A percentile compares a stretch with the other conserved stretches of the same genome.
phyloP scores from a whole-genome alignment of 2,888 invertebrate species.

The Hydrotaea cyrtoneurina region DNA sequence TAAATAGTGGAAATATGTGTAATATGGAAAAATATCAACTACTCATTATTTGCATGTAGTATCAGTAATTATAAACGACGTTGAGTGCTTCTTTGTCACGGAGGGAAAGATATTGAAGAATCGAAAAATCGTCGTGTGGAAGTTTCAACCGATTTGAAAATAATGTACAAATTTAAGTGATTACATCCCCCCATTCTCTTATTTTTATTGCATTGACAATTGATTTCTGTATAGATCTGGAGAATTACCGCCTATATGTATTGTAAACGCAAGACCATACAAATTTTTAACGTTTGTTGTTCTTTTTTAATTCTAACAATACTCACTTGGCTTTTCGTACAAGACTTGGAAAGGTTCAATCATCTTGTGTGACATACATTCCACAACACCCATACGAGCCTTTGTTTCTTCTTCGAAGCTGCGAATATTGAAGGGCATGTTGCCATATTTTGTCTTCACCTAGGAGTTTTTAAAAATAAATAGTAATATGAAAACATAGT shows the following conservation, averaged over 20 bases:
- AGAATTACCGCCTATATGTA: slow-evolving; percentile 77
- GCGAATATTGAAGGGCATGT: slow-evolving; percentile 98
- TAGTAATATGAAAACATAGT: not conserved
- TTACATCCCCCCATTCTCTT: slow-evolving; percentile 55
- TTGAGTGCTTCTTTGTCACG: too few species aligned
- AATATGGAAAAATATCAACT: too few species aligned
- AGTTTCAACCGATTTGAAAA: slow-evolving; percentile 58
- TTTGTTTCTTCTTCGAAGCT: slow-evolving; percentile 98
- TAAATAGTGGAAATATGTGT: too few species aligned
- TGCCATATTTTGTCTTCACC: slow-evolving; percentile 94
- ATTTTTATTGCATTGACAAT: slow-evolving; percentile 73
- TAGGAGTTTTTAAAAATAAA: slow-evolving; percentile 69
- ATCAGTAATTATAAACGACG: too few species aligned
- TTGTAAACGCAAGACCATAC: too few species aligned
- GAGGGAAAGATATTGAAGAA: too few species aligned
- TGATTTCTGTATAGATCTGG: slow-evolving; percentile 72
- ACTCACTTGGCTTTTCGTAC: slow-evolving; percentile 86
- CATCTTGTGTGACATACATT: slow-evolving; percentile 98
- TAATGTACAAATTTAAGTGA: slow-evolving; percentile 64
- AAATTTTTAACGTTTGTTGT: too few species aligned
- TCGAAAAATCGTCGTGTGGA: too few species aligned
- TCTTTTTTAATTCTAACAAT: too few species aligned
- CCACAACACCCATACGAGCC: slow-evolving; percentile 98
- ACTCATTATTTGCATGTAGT: too few species aligned
- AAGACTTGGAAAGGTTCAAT: slow-evolving; percentile 98